A percentile compares a stretch with the other conserved stretches of the same genome.
Evolutionary conservation across 2,888 invertebrate genomes (phyloP).

Genomic region (Caenorhabditis sinica): DNA sequence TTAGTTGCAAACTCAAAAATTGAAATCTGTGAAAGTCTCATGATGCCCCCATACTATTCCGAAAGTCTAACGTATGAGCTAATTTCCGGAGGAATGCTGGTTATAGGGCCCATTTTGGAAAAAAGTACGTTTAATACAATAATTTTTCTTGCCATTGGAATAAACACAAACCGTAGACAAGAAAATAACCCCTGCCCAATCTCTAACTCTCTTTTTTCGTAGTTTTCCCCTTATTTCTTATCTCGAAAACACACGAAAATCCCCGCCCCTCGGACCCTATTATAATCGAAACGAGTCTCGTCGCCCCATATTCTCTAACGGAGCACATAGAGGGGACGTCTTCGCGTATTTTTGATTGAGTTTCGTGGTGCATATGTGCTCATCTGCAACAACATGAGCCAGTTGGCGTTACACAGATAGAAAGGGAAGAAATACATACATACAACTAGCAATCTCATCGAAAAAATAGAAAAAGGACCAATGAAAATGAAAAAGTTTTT

Average conservation of each 20-base stretch:
- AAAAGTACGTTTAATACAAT: no score
- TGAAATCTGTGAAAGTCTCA: no score
- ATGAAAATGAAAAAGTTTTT: slow-evolving; percentile 54
- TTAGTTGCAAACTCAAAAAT: no score
- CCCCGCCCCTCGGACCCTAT: slow-evolving; percentile 53
- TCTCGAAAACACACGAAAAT: slow-evolving; percentile 43
- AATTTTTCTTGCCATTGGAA: neutral
- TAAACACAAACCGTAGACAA: neutral
- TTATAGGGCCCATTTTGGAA: no score
- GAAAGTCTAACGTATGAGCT: no score
- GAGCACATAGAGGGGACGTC: slow-evolving; percentile 33
- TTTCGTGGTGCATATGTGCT: slow-evolving; percentile 63
- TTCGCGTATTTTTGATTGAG: slow-evolving; percentile 64
- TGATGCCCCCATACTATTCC: no score
- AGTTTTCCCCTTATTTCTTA: slow-evolving; percentile 10
- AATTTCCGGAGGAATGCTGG: no score
- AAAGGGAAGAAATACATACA: slow-evolving; percentile 5
- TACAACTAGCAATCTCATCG: slow-evolving; percentile 41
- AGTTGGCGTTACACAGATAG: slow-evolving; percentile 31
- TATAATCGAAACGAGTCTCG: slow-evolving; percentile 64
- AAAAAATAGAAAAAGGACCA: slow-evolving; percentile 15
- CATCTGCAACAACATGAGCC: slow-evolving; percentile 58
- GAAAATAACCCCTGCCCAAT: neutral
- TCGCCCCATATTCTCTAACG: slow-evolving; percentile 2
- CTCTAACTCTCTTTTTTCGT: neutral